Evolutionary conservation across 2,888 invertebrate genomes (phyloP), one percentile per base, ranked within the genome.

Genomic region (Campopleginae sp.): DNA sequence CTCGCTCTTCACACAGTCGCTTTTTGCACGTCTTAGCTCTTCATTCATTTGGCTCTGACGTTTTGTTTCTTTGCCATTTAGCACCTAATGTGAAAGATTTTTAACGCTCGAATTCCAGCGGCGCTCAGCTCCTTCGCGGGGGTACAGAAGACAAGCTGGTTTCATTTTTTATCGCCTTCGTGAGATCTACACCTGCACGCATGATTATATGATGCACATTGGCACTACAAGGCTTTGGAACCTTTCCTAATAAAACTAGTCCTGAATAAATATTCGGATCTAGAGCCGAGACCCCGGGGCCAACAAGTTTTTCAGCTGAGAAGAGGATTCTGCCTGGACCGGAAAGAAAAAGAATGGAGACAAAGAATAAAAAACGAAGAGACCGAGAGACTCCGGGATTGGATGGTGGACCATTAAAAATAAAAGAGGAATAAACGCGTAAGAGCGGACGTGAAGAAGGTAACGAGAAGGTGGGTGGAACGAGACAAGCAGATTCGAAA

Each of bases 391-490:
- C 23, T 6, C 38, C 23, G 42, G 31, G 27, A 61, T 1, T 42
- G 54, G 19, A 38, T 14, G 68, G 71, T 48, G 48, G 66, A 76
- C 71, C 38, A 71, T 68, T 65, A 74, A 77, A 61, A 66, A 54
- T 42, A 77, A 80, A 80, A 63, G 70, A 46, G 58, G 77, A 80
- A 65, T 74, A 61, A 72, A 54, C 76, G 77, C 76, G 85, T 77
- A 74, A 76, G 80, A 77, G 76, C 80, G 77, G 82, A 54, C 48
- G 80, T 42, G 80, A 63, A 54, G 71, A 80, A 80, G 71, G 71
- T 75, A 82, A 80, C 58, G 82, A 63, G 79, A 33, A 70, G 75
- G 70, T 66, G 23, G 14, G 79, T 33, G 71, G 75, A 77, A 75
- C 10, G 54, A 44, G 68, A 54, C n/a, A 44, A 48, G 51, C 42